These are phyloP conservation scores for Sylvia borin DNA, from an alignment of 2,797 vertebrate species.

Conservation along the genomic window DNA sequence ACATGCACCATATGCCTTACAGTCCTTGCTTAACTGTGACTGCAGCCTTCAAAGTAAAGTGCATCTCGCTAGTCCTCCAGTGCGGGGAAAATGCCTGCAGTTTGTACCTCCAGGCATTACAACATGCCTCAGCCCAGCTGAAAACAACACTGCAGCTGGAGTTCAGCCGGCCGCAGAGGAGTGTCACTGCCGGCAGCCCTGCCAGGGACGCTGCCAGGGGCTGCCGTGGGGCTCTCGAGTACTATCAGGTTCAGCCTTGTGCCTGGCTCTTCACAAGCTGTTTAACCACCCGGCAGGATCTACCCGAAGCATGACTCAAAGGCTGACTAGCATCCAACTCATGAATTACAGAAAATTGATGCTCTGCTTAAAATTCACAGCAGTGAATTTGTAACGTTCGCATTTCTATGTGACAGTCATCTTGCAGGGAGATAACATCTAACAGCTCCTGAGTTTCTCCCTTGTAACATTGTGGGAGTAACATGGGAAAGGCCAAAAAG, in stretches of 20 bases:
- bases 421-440: not conserved
- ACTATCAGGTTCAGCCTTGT: conserved; percentile 39
- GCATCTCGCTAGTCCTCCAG: not conserved
- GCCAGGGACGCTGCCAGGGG: not conserved
- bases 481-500: conserved; percentile 12
- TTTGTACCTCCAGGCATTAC: conserved; percentile 39
- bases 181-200: not conserved
- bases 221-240: conserved; percentile 15
- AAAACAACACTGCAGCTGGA: not conserved
- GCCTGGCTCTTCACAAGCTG: conserved; percentile 48
- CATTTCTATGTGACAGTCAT: conserved; percentile 1
- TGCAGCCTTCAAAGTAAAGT: not conserved
- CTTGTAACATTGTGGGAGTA: not conserved
- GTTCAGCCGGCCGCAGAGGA: not conserved
- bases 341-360: conserved; percentile 34
- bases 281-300: conserved; percentile 45
- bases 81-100: not conserved
- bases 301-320: conserved; percentile 30
- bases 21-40: not conserved
- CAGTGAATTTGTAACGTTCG: not conserved
- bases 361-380: conserved; percentile 63
- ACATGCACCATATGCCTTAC: not conserved
- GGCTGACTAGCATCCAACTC: conserved; percentile 11
- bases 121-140: conserved; percentile 11
- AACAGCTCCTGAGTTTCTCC: not conserved